Evolutionary conservation across 2,113 vertebrate species (phyloP).

Genomic region (Dunckerocampus dactyliophorus): DNA sequence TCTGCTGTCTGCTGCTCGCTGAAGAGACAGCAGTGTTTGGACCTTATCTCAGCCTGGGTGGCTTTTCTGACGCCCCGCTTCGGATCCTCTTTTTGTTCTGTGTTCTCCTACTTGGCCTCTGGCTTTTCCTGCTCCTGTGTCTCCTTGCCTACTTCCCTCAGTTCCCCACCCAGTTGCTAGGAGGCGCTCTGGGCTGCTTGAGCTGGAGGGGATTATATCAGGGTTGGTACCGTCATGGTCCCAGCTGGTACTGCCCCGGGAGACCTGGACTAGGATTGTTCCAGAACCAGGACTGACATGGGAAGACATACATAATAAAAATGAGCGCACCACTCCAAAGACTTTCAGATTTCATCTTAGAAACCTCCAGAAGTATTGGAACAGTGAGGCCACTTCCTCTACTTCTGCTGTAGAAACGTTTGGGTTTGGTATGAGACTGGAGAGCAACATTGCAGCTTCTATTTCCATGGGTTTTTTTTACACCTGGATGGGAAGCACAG

Average conservation of each 20-base stretch:
- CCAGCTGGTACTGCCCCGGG: constrained; percentile 81
- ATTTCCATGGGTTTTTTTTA: too few relatives aligned
- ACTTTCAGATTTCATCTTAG: too few relatives aligned
- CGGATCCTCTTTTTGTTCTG: constrained; percentile 85
- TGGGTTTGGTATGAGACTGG: too few relatives aligned
- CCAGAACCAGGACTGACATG: constrained; percentile 49
- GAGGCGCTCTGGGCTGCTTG: constrained; percentile 80
- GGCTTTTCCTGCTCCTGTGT: constrained; percentile 82
- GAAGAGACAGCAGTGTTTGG: constrained; percentile 83
- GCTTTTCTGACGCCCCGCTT: constrained; percentile 73
- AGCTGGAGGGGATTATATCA: constrained; percentile 87
- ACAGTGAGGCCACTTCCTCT: too few relatives aligned
- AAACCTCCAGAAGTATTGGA: too few relatives aligned
- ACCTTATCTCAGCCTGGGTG: constrained; percentile 80
- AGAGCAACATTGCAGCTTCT: too few relatives aligned
- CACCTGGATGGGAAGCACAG: too few relatives aligned
- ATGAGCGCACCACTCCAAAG: too few relatives aligned
- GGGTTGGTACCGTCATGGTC: constrained; percentile 78
- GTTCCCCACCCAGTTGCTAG: constrained; percentile 82
- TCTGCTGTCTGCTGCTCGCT: constrained; percentile 82
- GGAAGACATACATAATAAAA: too few relatives aligned
- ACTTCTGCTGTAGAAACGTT: too few relatives aligned
- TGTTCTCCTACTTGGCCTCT: constrained; percentile 78
- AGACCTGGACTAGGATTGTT: constrained; percentile 81
- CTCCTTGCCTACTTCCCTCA: constrained; percentile 81